These are phyloP conservation scores for Plutella xylostella DNA, from an alignment of 2,888 invertebrate genomes.

Conservation along the genomic window DNA sequence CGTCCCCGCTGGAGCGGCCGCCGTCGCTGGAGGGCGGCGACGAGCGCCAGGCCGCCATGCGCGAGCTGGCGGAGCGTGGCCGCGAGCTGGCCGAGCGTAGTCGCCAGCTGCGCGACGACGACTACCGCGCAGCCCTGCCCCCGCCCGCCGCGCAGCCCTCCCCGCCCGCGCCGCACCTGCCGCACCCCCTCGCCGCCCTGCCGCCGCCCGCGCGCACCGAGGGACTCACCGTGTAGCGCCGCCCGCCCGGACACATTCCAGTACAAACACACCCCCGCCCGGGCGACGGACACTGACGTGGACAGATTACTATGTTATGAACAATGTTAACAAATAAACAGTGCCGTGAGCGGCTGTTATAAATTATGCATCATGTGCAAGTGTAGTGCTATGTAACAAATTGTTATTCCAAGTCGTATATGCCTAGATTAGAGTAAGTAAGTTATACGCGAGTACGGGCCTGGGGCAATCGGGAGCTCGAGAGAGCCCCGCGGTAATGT, in stretches of 20 bases:
- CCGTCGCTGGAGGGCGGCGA: conserved; percentile 55
- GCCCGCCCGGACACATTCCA: conserved; percentile 37
- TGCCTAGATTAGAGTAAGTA: conserved; percentile 60
- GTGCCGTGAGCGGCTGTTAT: conserved; percentile 36
- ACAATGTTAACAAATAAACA: conserved; percentile 5
- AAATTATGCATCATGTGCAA: conserved; percentile 37
- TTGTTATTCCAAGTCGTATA: conserved; percentile 60
- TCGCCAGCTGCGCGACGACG: conserved; percentile 62
- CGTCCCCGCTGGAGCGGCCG: conserved; percentile 61
- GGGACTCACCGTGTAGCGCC: conserved; percentile 77
- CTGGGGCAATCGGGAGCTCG: conserved; percentile 63
- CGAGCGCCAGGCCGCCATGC: conserved; percentile 59
- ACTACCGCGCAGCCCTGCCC: conserved; percentile 42
- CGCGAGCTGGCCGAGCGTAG: conserved; percentile 64
- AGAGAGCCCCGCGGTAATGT: conserved; percentile 58
- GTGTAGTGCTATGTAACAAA: conserved; percentile 55
- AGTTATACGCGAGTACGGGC: conserved; percentile 65
- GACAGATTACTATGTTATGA: not conserved
- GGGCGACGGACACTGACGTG: too few species aligned
- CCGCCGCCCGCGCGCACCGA: conserved; percentile 77
- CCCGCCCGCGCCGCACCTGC: conserved; percentile 59
- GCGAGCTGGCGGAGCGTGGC: conserved; percentile 67
- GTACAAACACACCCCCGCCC: conserved; percentile 11
- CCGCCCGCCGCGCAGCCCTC: conserved; percentile 41
- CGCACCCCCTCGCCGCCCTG: conserved; percentile 65